A percentile compares a stretch with the other conserved stretches of the same genome.
Evolutionary conservation across 2,888 invertebrate genomes (phyloP).

Genomic region (Steinernema hermaphroditum): DNA sequence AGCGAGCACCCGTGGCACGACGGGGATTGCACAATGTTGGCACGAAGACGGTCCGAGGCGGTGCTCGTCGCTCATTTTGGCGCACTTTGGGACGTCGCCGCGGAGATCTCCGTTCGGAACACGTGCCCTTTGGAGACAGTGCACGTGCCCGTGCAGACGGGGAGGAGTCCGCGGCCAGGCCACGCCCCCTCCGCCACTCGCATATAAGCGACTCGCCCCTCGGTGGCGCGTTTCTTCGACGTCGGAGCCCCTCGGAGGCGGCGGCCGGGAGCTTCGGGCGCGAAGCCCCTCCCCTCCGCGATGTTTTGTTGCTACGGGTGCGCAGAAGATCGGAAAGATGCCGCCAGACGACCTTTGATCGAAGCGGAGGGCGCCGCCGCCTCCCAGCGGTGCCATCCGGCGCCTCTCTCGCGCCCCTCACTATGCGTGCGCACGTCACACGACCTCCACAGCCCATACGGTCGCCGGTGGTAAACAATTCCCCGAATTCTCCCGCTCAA

Average conservation of each 20-base stretch:
- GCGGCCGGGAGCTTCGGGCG: background rate
- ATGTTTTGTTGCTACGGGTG: background rate
- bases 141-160: background rate
- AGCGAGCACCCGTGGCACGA: too few species aligned
- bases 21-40: too few species aligned
- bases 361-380: background rate
- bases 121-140: conserved; percentile 9
- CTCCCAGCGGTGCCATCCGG: background rate
- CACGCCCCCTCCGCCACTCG: background rate
- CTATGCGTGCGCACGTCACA: too few species aligned
- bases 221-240: background rate
- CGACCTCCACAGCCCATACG: too few species aligned
- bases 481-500: too few species aligned
- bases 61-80: too few species aligned
- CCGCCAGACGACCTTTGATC: conserved; percentile 21
- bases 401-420: too few species aligned
- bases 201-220: background rate
- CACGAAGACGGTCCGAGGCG: too few species aligned
- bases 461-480: too few species aligned
- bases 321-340: background rate
- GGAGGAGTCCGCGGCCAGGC: background rate
- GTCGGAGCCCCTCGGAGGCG: background rate
- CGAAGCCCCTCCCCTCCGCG: background rate
- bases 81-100: too few species aligned
- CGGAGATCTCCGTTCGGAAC: background rate